phyloP scores from a whole-genome alignment of 2,888 invertebrate species.

The Nephrotoma guestfalica region DNA sequence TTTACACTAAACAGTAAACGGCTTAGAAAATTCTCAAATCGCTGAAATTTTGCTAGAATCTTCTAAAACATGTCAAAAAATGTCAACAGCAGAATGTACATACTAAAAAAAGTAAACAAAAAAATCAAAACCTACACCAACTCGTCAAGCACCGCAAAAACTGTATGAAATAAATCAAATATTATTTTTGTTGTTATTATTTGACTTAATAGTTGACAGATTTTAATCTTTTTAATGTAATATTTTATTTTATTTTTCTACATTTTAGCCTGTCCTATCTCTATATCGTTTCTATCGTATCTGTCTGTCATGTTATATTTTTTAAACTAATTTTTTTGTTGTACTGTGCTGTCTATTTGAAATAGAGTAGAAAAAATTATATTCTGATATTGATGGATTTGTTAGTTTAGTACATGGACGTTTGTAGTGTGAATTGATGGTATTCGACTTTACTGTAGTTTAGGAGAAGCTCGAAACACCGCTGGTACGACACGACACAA shows the following conservation, averaged over 20 bases:
- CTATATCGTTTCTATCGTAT: neutral
- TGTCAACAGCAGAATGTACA: neutral
- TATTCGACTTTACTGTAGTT: neutral
- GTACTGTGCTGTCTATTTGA: neutral
- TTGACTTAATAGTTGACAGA: neutral
- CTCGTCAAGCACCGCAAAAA: neutral
- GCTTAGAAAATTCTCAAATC: too few relatives aligned
- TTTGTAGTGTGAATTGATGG: neutral
- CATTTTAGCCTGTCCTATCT: neutral
- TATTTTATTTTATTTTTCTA: neutral
- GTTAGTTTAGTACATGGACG: neutral
- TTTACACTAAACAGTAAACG: too few relatives aligned
- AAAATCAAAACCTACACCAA: neutral
- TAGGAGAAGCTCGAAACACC: neutral
- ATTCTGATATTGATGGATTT: neutral
- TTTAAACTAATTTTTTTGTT: neutral
- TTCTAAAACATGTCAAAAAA: neutral
- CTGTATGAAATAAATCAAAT: neutral
- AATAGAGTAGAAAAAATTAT: neutral
- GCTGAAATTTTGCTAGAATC: neutral
- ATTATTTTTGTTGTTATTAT: neutral
- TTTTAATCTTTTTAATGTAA: neutral
- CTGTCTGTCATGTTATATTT: neutral
- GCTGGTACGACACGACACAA: neutral
- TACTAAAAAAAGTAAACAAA: neutral